These are phyloP conservation scores for Epistrophe grossulariae DNA, from an alignment of 2,888 invertebrate genomes.

Conservation along the genomic window DNA sequence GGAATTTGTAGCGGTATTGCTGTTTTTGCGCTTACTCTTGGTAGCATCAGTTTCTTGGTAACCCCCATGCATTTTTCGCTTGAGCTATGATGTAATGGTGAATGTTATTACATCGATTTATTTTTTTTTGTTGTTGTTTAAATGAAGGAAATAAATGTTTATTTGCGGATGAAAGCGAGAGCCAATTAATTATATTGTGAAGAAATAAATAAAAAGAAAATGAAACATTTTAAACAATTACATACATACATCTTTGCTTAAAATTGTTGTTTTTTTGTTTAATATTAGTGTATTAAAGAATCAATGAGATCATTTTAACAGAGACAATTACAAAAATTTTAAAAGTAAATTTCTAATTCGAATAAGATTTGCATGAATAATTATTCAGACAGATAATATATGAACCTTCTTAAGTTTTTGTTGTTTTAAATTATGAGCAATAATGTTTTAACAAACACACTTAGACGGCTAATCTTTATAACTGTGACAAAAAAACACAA, in stretches of 20 bases:
- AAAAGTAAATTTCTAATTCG: not conserved
- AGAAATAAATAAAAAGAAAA: slow-evolving; percentile 45
- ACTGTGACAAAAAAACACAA: too few species aligned
- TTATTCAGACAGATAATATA: not conserved
- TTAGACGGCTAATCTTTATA: too few species aligned
- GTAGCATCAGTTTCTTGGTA: slow-evolving; percentile 78
- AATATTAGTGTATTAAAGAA: slow-evolving; percentile 27
- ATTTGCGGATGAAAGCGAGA: slow-evolving; percentile 57
- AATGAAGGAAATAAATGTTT: slow-evolving; percentile 39
- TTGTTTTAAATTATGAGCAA: not conserved
- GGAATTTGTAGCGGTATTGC: slow-evolving; percentile 80
- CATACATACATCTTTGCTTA: slow-evolving; percentile 5
- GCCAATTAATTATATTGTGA: slow-evolving; percentile 48
- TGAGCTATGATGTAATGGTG: slow-evolving; percentile 74
- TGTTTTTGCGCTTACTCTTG: slow-evolving; percentile 82
- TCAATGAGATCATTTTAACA: not conserved
- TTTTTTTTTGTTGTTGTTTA: slow-evolving; percentile 11
- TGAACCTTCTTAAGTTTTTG: not conserved
- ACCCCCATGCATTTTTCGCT: slow-evolving; percentile 77
- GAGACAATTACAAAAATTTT: not conserved
- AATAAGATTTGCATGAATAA: too few species aligned
- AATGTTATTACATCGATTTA: slow-evolving; percentile 13
- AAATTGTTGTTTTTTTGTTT: not conserved
- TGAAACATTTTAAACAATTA: slow-evolving; percentile 41
- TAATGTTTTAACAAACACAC: too few species aligned